phyloP scores from a whole-genome alignment of 1,140 invertebrate species.

The Cyclargus thomasi region DNA sequence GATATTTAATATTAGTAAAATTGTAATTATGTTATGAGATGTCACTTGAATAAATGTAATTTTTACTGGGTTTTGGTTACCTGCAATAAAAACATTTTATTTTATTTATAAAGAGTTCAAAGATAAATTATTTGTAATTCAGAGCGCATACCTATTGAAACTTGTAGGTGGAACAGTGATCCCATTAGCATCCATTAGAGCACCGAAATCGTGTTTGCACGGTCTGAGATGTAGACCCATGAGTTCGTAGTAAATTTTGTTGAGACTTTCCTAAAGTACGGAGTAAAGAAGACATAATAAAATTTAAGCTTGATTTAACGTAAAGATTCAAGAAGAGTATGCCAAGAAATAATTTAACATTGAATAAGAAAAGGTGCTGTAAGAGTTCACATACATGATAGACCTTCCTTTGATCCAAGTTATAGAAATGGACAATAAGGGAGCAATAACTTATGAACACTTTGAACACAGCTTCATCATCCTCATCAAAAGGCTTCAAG shows the following conservation, averaged over 20 bases:
- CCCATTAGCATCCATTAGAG: slow-evolving; percentile 53
- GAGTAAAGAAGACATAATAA: not conserved
- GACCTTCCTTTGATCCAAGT: slow-evolving; percentile 62
- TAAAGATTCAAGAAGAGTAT: no score
- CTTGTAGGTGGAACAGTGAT: slow-evolving; percentile 48
- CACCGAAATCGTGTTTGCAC: slow-evolving; percentile 57
- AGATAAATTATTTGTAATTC: not conserved
- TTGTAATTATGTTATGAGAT: no score
- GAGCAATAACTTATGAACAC: slow-evolving; percentile 73
- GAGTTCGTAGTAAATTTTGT: slow-evolving; percentile 48
- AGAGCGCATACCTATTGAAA: slow-evolving; percentile 46
- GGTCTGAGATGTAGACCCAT: slow-evolving; percentile 50
- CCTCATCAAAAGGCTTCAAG: slow-evolving; percentile 60
- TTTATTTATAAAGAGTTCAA: no score
- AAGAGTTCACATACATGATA: slow-evolving; percentile 44
- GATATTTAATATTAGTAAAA: no score
- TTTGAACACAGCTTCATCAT: slow-evolving; percentile 71
- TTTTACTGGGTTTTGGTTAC: no score
- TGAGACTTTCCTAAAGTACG: slow-evolving; percentile 43
- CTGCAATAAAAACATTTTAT: no score
- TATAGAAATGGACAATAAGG: slow-evolving; percentile 70
- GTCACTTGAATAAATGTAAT: no score
- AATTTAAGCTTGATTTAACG: no score
- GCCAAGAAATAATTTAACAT: no score
- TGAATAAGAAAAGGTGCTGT: not conserved